Evolutionary conservation across 2,113 vertebrate genomes (phyloP), one percentile per base, ranked within the genome.

Genomic region (Camelus dromedarius): DNA sequence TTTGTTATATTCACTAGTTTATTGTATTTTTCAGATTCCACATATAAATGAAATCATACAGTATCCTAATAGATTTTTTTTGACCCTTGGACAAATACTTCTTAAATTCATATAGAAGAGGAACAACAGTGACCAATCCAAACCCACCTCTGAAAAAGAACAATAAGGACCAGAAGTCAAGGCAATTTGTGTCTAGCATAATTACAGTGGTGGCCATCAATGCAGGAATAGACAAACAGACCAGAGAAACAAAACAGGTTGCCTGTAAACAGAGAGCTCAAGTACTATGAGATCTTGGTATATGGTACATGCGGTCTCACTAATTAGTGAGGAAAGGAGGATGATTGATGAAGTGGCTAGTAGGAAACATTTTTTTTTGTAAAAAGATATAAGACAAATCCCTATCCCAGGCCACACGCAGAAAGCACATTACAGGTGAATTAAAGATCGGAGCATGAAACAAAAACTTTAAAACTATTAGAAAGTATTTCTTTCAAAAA

Each of bases 101-200:
- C n/a, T 92, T 86, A 89, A 73, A 90, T 92, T 77, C 10, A 32
- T 62, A 28, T 52, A 38, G 48, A 92, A 76, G 28, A 79, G 92
- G 60, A 82, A 64, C 16, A 6, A 12, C 15, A 73, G 24, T 38
- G 18, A 67, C 26, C 26, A 91, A 66, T 32, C 58, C 64, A 76
- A 84, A 88, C 30, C 50, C 50, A 84, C 13, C 35, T 73, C 64
- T 60, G 42, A 75, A 79, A 95, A 82, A 58, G 32, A 75, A 54
- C 14, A 90, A 13, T 52, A 89, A 66, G 42, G 42, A 32, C 16
- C n/a, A 58, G 88, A 92, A 91, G 8, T 79, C 16, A 89, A 48
- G 35, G 22, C 48, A n/a, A 35, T 60, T 0, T 62, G 42, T 56
- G 79, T 72, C 75, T 79, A 77, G 16, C 52, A 4, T 93, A 56